Evolutionary conservation across 2,113 vertebrate species (phyloP).

Genomic region (Glaucomys volans): DNA sequence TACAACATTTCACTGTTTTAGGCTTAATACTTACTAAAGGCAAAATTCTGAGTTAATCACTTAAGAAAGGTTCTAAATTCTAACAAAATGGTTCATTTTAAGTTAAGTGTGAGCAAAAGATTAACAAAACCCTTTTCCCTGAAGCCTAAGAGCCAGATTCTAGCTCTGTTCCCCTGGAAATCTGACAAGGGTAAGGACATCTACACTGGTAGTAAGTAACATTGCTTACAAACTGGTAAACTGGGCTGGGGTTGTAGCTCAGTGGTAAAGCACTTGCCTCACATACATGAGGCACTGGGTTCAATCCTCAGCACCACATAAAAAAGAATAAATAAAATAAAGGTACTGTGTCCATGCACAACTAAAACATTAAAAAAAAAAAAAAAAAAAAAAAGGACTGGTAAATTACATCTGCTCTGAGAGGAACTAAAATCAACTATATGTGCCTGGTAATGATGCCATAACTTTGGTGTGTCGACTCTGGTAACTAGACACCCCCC

Average conservation of each 20-base stretch:
- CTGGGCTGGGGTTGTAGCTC: too few species aligned
- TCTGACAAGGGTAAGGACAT: not conserved
- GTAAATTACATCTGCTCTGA: not conserved
- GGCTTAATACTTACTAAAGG: conserved; percentile 29
- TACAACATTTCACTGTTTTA: conserved; percentile 23
- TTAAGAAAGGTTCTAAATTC: conserved; percentile 55
- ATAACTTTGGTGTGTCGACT: not conserved
- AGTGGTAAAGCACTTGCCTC: too few species aligned
- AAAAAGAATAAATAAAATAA: too few species aligned
- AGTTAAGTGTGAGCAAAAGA: conserved; percentile 39
- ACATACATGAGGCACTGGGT: too few species aligned
- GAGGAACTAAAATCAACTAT: not conserved
- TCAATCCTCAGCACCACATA: too few species aligned
- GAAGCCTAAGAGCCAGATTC: conserved; percentile 10
- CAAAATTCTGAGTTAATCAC: conserved; percentile 61
- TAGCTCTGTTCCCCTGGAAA: conserved; percentile 36
- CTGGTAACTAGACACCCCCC: not conserved
- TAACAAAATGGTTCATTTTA: conserved; percentile 49
- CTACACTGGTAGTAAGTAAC: not conserved
- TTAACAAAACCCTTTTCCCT: conserved; percentile 3
- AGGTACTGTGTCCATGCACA: too few species aligned
- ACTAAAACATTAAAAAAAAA: too few species aligned
- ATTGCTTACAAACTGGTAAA: not conserved
- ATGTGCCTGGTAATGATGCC: not conserved
- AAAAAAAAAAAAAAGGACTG: too few species aligned